A percentile compares a stretch with the other conserved stretches of the same genome.
Evolutionary conservation across 1,140 invertebrate species (phyloP).

Genomic region (Homalodisca vitripennis): DNA sequence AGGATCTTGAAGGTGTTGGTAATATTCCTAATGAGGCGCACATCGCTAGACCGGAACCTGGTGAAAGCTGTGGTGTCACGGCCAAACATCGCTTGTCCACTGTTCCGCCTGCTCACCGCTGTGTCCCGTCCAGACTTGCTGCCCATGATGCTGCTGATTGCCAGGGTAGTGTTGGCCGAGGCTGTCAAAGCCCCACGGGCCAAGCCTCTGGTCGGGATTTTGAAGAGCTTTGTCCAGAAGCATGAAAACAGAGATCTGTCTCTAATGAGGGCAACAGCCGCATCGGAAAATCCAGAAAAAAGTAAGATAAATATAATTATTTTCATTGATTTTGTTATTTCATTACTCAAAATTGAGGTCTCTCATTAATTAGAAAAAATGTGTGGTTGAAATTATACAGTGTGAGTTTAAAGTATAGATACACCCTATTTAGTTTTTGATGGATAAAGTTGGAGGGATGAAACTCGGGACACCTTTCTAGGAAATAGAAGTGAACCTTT

Average conservation of each 20-base stretch:
- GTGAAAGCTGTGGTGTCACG: conserved; percentile 17
- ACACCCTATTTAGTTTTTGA: too few species aligned
- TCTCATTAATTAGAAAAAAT: too few species aligned
- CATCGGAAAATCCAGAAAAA: conserved; percentile 12
- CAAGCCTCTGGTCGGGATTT: conserved; percentile 34
- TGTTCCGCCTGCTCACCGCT: conserved; percentile 35
- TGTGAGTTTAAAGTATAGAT: too few species aligned
- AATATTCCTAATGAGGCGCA: conserved; percentile 30
- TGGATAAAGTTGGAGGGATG: too few species aligned
- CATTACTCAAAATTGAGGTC: too few species aligned
- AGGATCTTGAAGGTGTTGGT: conserved; percentile 28
- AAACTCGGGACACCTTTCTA: too few species aligned
- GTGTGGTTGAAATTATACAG: too few species aligned
- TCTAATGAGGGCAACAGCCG: background rate
- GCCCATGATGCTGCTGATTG: conserved; percentile 9
- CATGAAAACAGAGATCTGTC: conserved; percentile 11
- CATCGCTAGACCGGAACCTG: conserved; percentile 28
- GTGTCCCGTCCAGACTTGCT: conserved; percentile 10
- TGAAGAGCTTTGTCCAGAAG: conserved; percentile 30
- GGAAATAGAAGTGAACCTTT: too few species aligned
- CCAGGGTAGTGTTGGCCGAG: conserved; percentile 1
- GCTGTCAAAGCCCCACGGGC: background rate
- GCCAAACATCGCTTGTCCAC: conserved; percentile 35
- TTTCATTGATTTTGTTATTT: too few species aligned
- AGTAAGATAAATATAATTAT: background rate